These are phyloP conservation scores for Brachypteracias leptosomus DNA, from an alignment of 2,113 vertebrate genomes.

Conservation along the genomic window DNA sequence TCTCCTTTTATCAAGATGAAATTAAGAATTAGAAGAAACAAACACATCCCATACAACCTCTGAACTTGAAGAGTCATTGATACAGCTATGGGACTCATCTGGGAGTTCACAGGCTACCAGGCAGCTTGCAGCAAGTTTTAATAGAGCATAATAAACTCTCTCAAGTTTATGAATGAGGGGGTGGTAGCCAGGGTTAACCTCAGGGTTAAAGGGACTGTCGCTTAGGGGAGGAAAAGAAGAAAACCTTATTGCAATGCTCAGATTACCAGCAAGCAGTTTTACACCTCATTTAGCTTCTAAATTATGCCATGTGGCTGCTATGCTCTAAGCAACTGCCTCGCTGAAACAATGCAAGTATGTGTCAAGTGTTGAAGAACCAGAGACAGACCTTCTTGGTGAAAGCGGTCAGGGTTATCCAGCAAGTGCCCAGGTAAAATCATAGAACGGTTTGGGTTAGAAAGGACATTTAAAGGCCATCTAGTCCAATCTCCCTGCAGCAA, in stretches of 20 bases:
- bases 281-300: neutral
- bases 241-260: neutral
- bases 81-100: neutral
- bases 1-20: neutral
- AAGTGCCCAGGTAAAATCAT: neutral
- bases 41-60: neutral
- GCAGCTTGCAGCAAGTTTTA: neutral
- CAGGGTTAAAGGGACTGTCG: neutral
- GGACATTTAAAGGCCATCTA: neutral
- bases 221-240: neutral
- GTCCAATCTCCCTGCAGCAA: fast-evolving
- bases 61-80: neutral
- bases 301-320: neutral
- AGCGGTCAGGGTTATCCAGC: neutral
- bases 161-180: neutral
- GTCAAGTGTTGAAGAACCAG: neutral
- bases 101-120: neutral
- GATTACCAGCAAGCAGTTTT: neutral
- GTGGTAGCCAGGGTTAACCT: neutral
- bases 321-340: neutral
- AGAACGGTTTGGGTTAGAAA: neutral
- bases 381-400: fast-evolving
- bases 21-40: neutral
- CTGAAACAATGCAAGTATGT: neutral
- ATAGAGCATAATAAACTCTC: neutral